Conservation (phyloP, 2,888 invertebrate genomes). For the Octonoba sinensis region DNA sequence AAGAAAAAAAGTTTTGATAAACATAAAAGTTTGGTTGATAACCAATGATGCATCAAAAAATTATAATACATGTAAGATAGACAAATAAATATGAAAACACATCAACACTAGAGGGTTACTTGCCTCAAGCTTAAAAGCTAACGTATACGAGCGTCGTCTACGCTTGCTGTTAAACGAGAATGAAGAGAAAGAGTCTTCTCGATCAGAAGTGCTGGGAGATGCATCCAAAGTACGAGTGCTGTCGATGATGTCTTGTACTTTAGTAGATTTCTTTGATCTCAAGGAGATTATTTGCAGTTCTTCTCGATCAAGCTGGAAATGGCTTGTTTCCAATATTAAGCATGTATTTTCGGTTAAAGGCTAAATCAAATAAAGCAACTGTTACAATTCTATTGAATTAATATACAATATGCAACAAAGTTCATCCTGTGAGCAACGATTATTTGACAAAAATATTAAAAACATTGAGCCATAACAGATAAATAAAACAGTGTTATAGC, state of each 20-base stretch:
- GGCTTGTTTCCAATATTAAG: slow-evolving; percentile 54
- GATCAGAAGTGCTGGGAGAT: slow-evolving; percentile 57
- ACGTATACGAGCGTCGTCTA: slow-evolving; percentile 62
- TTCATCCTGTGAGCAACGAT: neutral
- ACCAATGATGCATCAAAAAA: no score
- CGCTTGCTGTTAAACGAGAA: slow-evolving; percentile 60
- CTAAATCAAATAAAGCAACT: slow-evolving; percentile 12
- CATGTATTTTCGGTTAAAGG: slow-evolving; percentile 56
- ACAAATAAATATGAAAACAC: no score
- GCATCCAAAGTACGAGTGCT: slow-evolving; percentile 50
- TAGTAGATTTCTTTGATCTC: slow-evolving; percentile 21
- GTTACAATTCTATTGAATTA: neutral
- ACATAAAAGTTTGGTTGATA: no score
- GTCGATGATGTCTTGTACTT: slow-evolving; percentile 56
- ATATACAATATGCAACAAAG: neutral
- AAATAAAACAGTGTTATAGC: no score
- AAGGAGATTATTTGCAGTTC: slow-evolving; percentile 30
- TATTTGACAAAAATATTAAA: no score
- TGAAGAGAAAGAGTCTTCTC: slow-evolving; percentile 59
- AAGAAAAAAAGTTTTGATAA: no score
- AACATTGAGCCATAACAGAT: no score
- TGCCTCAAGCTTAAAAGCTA: slow-evolving; percentile 64
- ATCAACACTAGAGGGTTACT: no score
- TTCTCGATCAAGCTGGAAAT: slow-evolving; percentile 47
- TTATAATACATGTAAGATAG: no score